Evolutionary conservation across 1,140 invertebrate genomes (phyloP), one percentile per base, ranked within the genome.

Genomic region (Drosophila teissieri): DNA sequence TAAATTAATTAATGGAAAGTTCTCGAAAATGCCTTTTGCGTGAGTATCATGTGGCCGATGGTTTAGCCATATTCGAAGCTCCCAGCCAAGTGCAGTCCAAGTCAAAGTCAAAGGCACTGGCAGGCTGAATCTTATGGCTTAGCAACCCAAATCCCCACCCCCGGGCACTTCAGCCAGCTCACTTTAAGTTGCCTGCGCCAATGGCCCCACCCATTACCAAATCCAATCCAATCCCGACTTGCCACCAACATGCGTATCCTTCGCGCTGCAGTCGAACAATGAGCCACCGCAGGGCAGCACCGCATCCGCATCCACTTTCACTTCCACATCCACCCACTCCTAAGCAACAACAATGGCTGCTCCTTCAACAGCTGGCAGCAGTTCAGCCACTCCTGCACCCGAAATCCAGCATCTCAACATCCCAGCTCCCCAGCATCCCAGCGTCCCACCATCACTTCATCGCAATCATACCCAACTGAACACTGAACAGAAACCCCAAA

Each of bases 221-320:
- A 78, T 76, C 68, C 67, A 86, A 72, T 78, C 62, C 57, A 74
- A 70, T 63, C 46, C 76, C 44, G 58, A 67, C 80, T 70, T 86
- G 78, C 79, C 78, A 88, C 61, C 57, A 86, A 69, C 82, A 86
- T 86, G 79, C 82, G 79, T 83, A 72, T 73, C 51, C 75, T 56
- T 52, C 51, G 83, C 79, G 75, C 62, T 74, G 70, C 75, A 79
- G 81, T 64, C 61, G 80, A 88, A 86, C 82, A 86, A 86, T 88
- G 58, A 75, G 64, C 54, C 57, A 57, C 83, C 79, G 49, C 84
- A 83, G 78, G 74, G 62, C 74, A 75, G 46, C 54, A 65, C 36
- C 68, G 69, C 46, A 48, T 4, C 44, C 53, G 56, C 27, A 60
- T 67, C 42, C 42, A 19, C 19, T 3, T 24, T 3, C 24, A 4